A percentile compares a stretch with the other conserved stretches of the same genome.
Conservation (phyloP, 2,888 invertebrate species). For the Caenorhabditis uteleia region DNA sequence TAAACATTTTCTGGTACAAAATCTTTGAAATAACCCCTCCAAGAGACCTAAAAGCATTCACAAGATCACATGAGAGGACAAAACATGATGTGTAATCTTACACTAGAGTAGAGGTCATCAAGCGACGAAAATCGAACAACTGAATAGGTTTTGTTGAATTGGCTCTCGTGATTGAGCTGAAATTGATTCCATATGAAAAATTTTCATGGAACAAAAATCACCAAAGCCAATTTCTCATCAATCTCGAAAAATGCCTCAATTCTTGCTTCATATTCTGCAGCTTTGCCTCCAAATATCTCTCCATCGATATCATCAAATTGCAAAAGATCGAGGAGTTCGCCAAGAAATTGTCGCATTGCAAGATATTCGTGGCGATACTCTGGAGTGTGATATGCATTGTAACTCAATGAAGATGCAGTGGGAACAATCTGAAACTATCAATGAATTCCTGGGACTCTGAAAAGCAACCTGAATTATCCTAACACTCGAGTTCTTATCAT, state of each 20-base stretch:
- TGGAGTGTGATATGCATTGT: slow-evolving; percentile 1
- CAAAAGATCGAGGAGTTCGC: slow-evolving; percentile 1
- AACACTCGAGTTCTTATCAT: slow-evolving; percentile 3
- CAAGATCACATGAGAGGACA: too few species aligned
- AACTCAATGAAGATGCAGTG: background rate
- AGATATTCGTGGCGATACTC: slow-evolving; percentile 5
- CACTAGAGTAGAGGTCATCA: too few species aligned
- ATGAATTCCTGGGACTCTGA: background rate
- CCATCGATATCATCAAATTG: slow-evolving; percentile 2
- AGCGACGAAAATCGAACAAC: too few species aligned
- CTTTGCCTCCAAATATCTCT: slow-evolving; percentile 1
- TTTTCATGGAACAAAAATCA: background rate
- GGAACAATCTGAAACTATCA: slow-evolving; percentile 1
- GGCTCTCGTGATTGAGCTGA: background rate
- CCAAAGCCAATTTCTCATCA: background rate
- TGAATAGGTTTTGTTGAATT: slow-evolving; percentile 2
- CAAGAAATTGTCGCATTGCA: slow-evolving; percentile 7
- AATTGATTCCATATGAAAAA: background rate
- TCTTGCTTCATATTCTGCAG: background rate
- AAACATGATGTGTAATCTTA: too few species aligned
- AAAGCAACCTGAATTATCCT: slow-evolving; percentile 1
- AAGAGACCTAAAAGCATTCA: slow-evolving; percentile 1
- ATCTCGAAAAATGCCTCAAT: slow-evolving; percentile 8
- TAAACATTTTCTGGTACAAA: background rate
- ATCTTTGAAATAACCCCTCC: background rate